A percentile compares a stretch with the other conserved stretches of the same genome.
phyloP scores from a whole-genome alignment of 2,113 vertebrate genomes.

The Xiphorhynchus elegans region DNA sequence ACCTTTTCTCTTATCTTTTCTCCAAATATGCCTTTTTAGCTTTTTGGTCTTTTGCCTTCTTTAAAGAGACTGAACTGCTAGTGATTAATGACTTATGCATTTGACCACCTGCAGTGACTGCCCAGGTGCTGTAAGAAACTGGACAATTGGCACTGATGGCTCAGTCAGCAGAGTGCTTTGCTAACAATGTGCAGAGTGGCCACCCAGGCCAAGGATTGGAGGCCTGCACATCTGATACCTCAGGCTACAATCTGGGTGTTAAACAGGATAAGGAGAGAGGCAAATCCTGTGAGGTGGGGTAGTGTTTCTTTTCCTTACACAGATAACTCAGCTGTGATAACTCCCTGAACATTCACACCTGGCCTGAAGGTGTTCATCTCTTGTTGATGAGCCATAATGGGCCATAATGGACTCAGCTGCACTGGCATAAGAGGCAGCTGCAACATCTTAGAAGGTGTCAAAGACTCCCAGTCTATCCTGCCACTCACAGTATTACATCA shows the following conservation, averaged over 20 bases:
- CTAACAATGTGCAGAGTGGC: background rate
- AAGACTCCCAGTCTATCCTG: background rate
- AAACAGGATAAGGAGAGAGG: background rate
- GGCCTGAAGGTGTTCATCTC: background rate
- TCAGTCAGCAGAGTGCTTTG: background rate
- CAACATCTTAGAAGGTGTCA: background rate
- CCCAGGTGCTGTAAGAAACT: background rate
- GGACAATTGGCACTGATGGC: background rate
- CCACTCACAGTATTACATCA: background rate
- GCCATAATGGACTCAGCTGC: background rate
- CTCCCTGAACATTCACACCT: background rate
- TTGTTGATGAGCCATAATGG: background rate
- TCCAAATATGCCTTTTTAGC: background rate
- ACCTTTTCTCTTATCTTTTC: background rate
- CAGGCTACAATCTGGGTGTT: background rate
- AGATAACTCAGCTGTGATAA: background rate
- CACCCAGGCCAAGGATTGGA: background rate
- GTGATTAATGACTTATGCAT: background rate
- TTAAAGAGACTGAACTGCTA: background rate
- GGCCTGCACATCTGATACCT: too few relatives aligned
- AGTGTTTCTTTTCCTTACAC: background rate
- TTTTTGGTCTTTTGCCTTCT: background rate
- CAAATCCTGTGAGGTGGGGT: background rate
- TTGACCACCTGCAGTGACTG: background rate
- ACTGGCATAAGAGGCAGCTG: background rate